These are phyloP conservation scores for Coendou prehensilis DNA, from an alignment of 2,797 vertebrate species.

Conservation along the genomic window DNA sequence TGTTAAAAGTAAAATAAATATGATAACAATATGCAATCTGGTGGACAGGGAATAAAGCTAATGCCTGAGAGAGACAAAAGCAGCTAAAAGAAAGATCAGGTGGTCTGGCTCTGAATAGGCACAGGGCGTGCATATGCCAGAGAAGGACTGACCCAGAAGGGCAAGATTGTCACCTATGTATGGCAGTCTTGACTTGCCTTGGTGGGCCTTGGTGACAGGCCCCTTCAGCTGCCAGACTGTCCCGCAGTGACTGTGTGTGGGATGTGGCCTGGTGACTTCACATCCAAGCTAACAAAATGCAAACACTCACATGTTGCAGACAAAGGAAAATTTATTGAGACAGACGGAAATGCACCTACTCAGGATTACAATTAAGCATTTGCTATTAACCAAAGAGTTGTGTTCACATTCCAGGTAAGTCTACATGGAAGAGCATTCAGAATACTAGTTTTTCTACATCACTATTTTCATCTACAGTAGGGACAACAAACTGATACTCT, in stretches of 20 bases:
- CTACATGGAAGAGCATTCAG: slow-evolving; percentile 90
- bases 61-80: not conserved
- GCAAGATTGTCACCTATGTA: rapidly evolving
- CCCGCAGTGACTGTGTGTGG: not conserved
- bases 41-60: not conserved
- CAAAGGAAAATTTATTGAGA: slow-evolving; percentile 95
- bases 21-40: not conserved
- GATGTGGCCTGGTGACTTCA: not conserved
- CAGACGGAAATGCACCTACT: slow-evolving; percentile 92
- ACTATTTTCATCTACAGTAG: slow-evolving; percentile 91
- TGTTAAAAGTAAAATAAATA: not conserved
- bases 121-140: too few species aligned
- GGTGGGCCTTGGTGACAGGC: too few species aligned
- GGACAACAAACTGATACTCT: slow-evolving; percentile 91
- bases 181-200: not conserved
- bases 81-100: too few species aligned
- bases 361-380: slow-evolving; percentile 91
- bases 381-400: slow-evolving; percentile 90
- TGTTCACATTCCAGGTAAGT: slow-evolving; percentile 93
- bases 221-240: too few species aligned
- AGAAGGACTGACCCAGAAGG: rapidly evolving
- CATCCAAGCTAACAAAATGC: slow-evolving; percentile 69
- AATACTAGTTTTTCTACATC: slow-evolving; percentile 89
- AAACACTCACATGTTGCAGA: slow-evolving; percentile 87
- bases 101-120: rapidly evolving